Base-by-base conservation (phyloP, 2,113 vertebrate genomes). In the Hippocampus guttulatus region DNA sequence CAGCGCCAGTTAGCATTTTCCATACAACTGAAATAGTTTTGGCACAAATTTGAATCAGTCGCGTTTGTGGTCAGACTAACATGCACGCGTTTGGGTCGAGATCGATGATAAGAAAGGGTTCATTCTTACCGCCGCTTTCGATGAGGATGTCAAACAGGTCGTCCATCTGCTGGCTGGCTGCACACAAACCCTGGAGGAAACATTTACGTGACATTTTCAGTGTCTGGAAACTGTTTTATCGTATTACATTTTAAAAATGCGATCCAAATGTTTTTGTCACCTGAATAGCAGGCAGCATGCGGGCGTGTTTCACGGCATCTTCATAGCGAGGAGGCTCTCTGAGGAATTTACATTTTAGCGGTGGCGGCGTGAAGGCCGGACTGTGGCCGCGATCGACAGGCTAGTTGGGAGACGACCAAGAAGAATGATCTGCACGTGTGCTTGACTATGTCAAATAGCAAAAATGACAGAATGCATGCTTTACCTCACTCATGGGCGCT, bases 111-210 rank as follows among this genome's bases (percentile, higher is more conserved):
- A 64, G 23, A 41, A n/a, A 14, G 16, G 2, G 15, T 21, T 16
- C 40, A 33, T 64, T 75, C 88, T 87, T 69, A 98, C 97, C 97
- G 89, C 97, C 97, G 0, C 95, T 99, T 84, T 98, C 96, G 70
- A 99, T 98, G 77, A 99, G 93, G 81, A 99, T 96, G 67, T 98
- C 97, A 76, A 99, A 99, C 76, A 99, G 93, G 84, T 99, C 97
- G 9, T 98, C 97, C 97, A 99, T 99, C 86, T 99, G 95, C 89
- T 99, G 97, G 80, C 96, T 98, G 27, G 94, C 93, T 1, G 89
- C 92, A 16, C 70, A 94, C 61, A 95, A 91, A 81, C 93, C 68
- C 97, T 99, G 76, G 49, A 79, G 49, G 30, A n/a, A 73, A 11
- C 16, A 21, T 68, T 40, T 67, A 4, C 61, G 11, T 61, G 1